phyloP scores from a whole-genome alignment of 2,113 vertebrate species.

The Notothenia rossii region DNA sequence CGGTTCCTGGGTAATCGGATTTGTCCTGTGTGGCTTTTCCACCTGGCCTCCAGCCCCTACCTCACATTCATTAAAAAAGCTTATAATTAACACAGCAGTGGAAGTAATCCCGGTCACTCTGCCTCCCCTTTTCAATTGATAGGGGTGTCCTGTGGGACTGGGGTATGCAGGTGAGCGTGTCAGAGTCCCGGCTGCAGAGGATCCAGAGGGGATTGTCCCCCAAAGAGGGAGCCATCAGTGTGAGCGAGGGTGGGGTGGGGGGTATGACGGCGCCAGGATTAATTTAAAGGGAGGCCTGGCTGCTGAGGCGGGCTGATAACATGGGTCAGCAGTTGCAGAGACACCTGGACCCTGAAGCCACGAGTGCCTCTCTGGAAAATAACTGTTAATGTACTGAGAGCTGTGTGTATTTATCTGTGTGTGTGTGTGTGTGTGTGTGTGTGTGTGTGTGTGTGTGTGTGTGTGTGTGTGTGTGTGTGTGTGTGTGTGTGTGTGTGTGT shows the following conservation, averaged over 20 bases:
- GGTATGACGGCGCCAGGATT: constrained; percentile 67
- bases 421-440: constrained; percentile 21
- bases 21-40: constrained; percentile 69
- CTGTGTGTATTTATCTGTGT: constrained; percentile 22
- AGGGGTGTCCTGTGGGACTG: constrained; percentile 47
- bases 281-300: constrained; percentile 67
- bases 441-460: constrained; percentile 12
- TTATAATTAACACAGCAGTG: constrained; percentile 72
- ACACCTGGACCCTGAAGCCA: constrained; percentile 77
- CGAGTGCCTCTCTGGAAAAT: constrained; percentile 64
- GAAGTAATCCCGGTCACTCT: constrained; percentile 68
- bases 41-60: constrained; percentile 59
- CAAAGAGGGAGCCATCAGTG: constrained; percentile 54
- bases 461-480: neutral
- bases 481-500: neutral
- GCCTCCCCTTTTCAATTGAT: constrained; percentile 60
- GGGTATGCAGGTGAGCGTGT: constrained; percentile 65
- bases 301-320: constrained; percentile 77
- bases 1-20: constrained; percentile 69
- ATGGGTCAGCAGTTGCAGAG: constrained; percentile 64
- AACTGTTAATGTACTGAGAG: constrained; percentile 62
- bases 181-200: constrained; percentile 49
- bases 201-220: constrained; percentile 52
- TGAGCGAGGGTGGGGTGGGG: constrained; percentile 29
- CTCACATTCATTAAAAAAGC: constrained; percentile 68